Evolutionary conservation across 2,797 vertebrate species (phyloP).

Genomic region (Prionace glauca): DNA sequence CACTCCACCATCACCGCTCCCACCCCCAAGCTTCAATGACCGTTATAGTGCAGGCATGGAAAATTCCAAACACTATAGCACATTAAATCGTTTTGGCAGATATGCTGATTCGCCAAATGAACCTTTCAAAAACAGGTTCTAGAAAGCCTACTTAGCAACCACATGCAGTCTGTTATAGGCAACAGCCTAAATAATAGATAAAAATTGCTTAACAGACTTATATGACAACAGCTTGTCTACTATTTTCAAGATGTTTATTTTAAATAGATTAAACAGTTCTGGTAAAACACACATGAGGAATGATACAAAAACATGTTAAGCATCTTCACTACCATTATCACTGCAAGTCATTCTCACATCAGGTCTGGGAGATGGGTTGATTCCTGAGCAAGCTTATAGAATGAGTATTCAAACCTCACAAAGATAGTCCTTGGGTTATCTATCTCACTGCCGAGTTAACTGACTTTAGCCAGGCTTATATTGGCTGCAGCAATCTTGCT

Average conservation of each 20-base stretch:
- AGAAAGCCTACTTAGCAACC: constrained; percentile 7
- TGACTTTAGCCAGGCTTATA: background rate
- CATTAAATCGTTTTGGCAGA: constrained; percentile 36
- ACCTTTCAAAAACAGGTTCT: constrained; percentile 34
- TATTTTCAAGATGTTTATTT: background rate
- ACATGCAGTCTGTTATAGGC: constrained; percentile 19
- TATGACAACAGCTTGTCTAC: background rate
- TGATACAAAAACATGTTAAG: background rate
- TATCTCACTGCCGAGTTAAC: background rate
- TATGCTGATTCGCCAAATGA: constrained; percentile 34
- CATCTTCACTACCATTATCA: background rate
- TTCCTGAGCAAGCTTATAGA: background rate
- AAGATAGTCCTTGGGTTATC: background rate
- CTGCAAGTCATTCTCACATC: background rate
- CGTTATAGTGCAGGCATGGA: background rate
- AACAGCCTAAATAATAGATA: constrained; percentile 28
- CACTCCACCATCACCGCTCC: background rate
- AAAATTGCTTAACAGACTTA: background rate
- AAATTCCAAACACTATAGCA: constrained; percentile 10
- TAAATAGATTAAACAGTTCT: background rate
- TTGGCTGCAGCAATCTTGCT: background rate
- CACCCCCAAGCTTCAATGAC: constrained; percentile 16
- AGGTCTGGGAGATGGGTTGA: background rate
- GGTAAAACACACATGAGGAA: background rate
- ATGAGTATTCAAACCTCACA: background rate